phyloP scores from a whole-genome alignment of 1,140 invertebrate genomes.

The Heliconius hewitsoni region DNA sequence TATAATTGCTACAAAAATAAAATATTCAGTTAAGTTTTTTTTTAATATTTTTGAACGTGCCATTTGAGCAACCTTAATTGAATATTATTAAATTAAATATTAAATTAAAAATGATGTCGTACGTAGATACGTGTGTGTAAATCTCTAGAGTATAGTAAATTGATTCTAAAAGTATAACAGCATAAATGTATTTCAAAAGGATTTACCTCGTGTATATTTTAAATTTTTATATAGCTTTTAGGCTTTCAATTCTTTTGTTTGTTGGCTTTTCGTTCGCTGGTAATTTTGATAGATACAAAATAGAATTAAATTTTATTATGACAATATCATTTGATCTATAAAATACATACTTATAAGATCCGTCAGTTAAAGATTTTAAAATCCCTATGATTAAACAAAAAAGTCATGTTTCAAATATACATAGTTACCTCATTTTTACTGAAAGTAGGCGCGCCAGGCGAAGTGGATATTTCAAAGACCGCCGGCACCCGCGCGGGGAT shows the following conservation, averaged over 20 bases:
- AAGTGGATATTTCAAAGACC: slow-evolving; percentile 91
- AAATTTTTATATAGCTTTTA: neutral
- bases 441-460: slow-evolving; percentile 79
- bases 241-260: neutral
- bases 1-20: neutral
- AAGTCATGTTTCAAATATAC: neutral
- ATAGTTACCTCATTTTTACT: slow-evolving; percentile 78
- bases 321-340: too few species aligned
- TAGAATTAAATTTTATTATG: neutral
- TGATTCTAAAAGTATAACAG: slow-evolving; percentile 1
- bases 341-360: too few species aligned
- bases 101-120: neutral
- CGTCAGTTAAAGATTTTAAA: too few species aligned
- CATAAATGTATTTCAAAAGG: slow-evolving; percentile 9
- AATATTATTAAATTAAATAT: neutral
- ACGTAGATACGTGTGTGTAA: neutral
- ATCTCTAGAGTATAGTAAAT: neutral
- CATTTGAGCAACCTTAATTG: neutral
- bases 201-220: neutral
- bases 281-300: neutral
- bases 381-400: too few species aligned
- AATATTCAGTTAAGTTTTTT: neutral
- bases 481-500: slow-evolving; percentile 92
- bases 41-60: neutral
- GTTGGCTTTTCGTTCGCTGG: neutral